Percentiles rank a stretch among this genome's conserved stretches.
phyloP scores from a whole-genome alignment of 2,888 invertebrate genomes.

The Cheilosia urbana region DNA sequence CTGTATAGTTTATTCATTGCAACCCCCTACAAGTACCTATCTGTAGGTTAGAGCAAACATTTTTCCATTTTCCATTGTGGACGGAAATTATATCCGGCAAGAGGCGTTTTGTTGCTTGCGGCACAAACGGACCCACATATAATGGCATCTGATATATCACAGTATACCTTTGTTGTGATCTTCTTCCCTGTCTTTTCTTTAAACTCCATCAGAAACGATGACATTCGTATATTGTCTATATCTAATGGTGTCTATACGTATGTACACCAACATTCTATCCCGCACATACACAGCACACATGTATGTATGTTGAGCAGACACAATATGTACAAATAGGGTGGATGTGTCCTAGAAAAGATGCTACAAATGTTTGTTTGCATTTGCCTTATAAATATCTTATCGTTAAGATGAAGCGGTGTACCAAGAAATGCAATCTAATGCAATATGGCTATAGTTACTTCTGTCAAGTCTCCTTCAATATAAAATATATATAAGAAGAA shows the following conservation, averaged over 20 bases:
- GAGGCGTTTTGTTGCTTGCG: constrained; percentile 75
- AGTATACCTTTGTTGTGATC: constrained; percentile 55
- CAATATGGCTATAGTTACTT: constrained; percentile 72
- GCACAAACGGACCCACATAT: constrained; percentile 73
- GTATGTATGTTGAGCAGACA: constrained; percentile 54
- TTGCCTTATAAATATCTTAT: constrained; percentile 75
- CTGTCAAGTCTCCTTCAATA: constrained; percentile 67
- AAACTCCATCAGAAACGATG: constrained; percentile 67
- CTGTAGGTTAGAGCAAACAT: constrained; percentile 75
- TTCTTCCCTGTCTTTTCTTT: constrained; percentile 60
- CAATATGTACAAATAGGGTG: constrained; percentile 63
- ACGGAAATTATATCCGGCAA: constrained; percentile 75
- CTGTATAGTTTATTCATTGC: constrained; percentile 74
- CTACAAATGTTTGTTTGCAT: constrained; percentile 72
- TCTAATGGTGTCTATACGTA: constrained; percentile 11
- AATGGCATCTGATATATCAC: constrained; percentile 62
- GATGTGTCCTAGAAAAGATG: constrained; percentile 69
- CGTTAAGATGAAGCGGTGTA: constrained; percentile 73
- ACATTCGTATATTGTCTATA: constrained; percentile 53
- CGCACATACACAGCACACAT: constrained; percentile 4
- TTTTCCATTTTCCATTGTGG: constrained; percentile 73
- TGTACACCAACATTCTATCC: background rate
- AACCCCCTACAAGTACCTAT: constrained; percentile 74
- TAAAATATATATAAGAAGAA: constrained; percentile 56
- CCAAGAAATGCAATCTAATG: constrained; percentile 75